Conservation (phyloP, 2,797 vertebrate species). For the Uromys caudimaculatus region DNA sequence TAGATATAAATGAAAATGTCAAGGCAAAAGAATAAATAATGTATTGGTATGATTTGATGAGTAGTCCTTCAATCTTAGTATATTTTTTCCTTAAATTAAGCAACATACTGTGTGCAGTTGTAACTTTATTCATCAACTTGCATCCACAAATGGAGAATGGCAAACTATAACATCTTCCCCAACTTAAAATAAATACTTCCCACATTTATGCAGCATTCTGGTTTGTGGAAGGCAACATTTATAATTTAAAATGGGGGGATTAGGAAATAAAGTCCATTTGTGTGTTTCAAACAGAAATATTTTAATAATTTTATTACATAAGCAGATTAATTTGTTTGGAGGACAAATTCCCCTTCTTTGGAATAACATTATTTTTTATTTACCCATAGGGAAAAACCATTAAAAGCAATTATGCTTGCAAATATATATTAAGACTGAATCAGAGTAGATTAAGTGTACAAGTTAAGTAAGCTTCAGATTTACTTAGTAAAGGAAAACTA, state of each 20-base stretch:
- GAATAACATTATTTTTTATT: conserved; percentile 71
- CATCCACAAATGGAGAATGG: neutral
- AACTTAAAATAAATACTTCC: neutral
- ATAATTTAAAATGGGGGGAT: conserved; percentile 69
- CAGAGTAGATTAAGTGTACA: conserved; percentile 64
- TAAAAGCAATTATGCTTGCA: conserved; percentile 77
- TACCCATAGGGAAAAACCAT: conserved; percentile 66
- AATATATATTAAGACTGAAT: conserved; percentile 72
- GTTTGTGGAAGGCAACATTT: conserved; percentile 53
- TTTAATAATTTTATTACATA: conserved; percentile 78
- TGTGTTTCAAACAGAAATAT: conserved; percentile 72
- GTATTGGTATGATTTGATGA: neutral
- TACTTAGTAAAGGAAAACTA: conserved; percentile 62
- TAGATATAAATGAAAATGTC: neutral
- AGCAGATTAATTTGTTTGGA: conserved; percentile 71
- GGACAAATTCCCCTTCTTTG: conserved; percentile 58
- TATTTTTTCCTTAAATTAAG: neutral
- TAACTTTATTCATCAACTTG: neutral
- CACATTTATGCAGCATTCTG: conserved; percentile 7
- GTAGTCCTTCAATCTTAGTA: neutral
- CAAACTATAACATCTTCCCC: conserved; percentile 15
- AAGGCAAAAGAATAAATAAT: conserved; percentile 3
- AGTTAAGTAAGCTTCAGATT: conserved; percentile 66
- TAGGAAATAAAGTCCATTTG: conserved; percentile 70
- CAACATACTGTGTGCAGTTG: neutral